phyloP scores from a whole-genome alignment of 2,113 vertebrate genomes.

The Synchiropus splendidus region DNA sequence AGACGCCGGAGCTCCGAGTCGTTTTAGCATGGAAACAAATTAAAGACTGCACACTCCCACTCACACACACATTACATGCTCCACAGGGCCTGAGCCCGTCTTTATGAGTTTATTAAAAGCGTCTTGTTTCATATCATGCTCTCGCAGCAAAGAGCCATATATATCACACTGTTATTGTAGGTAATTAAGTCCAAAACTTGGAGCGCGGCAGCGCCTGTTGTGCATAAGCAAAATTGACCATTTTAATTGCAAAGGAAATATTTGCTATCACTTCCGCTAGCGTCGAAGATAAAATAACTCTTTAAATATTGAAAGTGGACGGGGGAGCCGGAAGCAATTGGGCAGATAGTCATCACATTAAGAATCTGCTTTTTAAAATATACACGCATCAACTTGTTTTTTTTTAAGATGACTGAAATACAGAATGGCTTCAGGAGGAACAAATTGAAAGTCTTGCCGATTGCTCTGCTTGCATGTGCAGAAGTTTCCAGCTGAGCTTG shows the following conservation, averaged over 20 bases:
- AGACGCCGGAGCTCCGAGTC: no score
- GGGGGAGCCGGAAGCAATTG: conserved; percentile 28
- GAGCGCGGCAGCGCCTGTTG: conserved; percentile 45
- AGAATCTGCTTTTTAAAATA: conserved; percentile 33
- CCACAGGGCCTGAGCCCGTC: conserved; percentile 38
- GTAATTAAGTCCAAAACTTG: conserved; percentile 59
- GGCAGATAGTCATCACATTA: conserved; percentile 52
- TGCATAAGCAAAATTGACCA: conserved; percentile 57
- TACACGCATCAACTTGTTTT: no score
- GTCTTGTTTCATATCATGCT: conserved; percentile 55
- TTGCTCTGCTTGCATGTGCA: no score
- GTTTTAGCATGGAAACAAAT: conserved; percentile 42
- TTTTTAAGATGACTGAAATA: no score
- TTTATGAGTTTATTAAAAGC: conserved; percentile 61
- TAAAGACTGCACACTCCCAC: conserved; percentile 42
- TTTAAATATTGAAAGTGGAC: conserved; percentile 49
- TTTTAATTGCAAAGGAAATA: conserved; percentile 63
- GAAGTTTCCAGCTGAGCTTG: no score
- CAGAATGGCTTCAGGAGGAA: no score
- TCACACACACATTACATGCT: conserved; percentile 47
- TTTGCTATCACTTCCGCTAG: conserved; percentile 48
- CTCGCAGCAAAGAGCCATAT: conserved; percentile 42
- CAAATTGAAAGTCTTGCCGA: no score
- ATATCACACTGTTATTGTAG: conserved; percentile 59
- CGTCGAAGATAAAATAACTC: conserved; percentile 51